These are phyloP conservation scores for Apamea sordens DNA, from an alignment of 2,888 invertebrate species.

Conservation along the genomic window DNA sequence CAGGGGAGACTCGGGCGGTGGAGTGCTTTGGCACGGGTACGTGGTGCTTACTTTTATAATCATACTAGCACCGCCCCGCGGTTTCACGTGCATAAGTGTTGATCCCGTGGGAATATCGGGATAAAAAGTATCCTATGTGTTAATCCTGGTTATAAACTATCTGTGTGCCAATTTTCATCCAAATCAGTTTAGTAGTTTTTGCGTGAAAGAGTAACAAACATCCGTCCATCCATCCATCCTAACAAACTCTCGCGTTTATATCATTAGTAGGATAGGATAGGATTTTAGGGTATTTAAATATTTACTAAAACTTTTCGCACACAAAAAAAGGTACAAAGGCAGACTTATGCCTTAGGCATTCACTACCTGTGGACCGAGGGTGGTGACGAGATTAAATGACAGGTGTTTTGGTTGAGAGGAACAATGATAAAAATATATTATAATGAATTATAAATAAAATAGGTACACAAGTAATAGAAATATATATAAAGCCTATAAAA, in stretches of 20 bases:
- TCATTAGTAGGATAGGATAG: no score
- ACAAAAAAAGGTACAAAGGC: not conserved
- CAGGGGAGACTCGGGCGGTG: conserved; percentile 84
- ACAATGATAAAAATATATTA: not conserved
- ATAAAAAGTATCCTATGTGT: not conserved
- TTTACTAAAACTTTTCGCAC: no score
- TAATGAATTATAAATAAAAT: not conserved
- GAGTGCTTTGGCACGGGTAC: conserved; percentile 82
- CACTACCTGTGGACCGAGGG: not conserved
- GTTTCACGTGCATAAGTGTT: not conserved
- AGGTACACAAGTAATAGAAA: not conserved
- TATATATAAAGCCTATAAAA: not conserved
- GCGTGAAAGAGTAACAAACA: no score
- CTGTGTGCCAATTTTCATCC: no score
- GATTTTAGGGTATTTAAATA: no score
- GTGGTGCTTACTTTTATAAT: conserved; percentile 22
- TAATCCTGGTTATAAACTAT: no score
- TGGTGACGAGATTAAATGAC: not conserved
- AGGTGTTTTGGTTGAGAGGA: not conserved
- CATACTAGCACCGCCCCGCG: not conserved
- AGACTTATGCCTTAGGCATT: not conserved
- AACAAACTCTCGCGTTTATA: no score
- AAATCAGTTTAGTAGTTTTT: no score
- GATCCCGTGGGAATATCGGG: not conserved
- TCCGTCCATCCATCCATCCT: no score